These are phyloP conservation scores for Therioaphis trifolii DNA, from an alignment of 2,888 invertebrate genomes.

Conservation along the genomic window DNA sequence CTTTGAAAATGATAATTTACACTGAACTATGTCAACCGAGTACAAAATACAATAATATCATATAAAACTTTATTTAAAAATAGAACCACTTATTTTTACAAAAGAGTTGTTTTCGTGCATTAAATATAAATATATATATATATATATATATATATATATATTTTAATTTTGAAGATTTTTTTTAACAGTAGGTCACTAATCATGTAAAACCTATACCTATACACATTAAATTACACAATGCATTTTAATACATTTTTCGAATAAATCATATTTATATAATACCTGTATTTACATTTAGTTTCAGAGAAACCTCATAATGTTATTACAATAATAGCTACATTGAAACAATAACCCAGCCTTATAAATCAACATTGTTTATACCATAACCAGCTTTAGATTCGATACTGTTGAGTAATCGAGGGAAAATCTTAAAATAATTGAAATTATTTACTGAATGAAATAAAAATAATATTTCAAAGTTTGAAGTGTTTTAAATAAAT, in stretches of 20 bases:
- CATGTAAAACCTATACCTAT: constrained; percentile 17
- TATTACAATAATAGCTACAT: neutral
- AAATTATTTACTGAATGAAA: neutral
- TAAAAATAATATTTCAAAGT: neutral
- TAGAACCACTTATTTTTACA: constrained; percentile 37
- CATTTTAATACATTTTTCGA: constrained; percentile 22
- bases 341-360: constrained; percentile 16
- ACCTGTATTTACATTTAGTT: constrained; percentile 21
- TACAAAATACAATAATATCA: neutral
- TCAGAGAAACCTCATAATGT: constrained; percentile 35
- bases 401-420: neutral
- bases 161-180: neutral
- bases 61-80: constrained; percentile 47
- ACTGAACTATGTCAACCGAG: too few species aligned
- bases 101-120: constrained; percentile 6
- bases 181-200: constrained; percentile 24
- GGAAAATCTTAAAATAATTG: constrained; percentile 16
- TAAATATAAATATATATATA: too few species aligned
- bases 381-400: constrained; percentile 24
- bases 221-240: constrained; percentile 28
- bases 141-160: neutral
- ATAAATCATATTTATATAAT: neutral
- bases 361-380: neutral
- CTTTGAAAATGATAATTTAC: too few species aligned
- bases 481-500: neutral